Conservation (phyloP, 2,113 vertebrate genomes). For the Protobothrops flavoviridis region DNA sequence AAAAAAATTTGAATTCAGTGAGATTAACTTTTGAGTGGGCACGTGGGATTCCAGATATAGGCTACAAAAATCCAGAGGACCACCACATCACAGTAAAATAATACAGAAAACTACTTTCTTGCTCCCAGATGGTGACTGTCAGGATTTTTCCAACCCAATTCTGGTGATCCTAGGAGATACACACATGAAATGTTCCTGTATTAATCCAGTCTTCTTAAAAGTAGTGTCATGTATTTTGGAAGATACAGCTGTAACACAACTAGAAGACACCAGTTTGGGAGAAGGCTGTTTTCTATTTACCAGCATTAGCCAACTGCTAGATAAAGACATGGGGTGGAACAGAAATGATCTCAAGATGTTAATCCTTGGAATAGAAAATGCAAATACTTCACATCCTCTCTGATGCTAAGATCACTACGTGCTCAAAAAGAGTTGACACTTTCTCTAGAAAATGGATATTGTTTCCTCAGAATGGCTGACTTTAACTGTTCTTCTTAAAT, state of each 20-base stretch:
- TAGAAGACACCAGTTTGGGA: not conserved
- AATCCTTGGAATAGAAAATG: not conserved
- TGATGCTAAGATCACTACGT: not conserved
- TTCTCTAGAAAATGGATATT: not conserved
- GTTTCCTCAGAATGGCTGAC: not conserved
- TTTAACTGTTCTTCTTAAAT: not conserved
- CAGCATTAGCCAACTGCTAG: not conserved
- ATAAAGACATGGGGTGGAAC: not conserved
- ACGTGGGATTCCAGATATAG: not conserved
- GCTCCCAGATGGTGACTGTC: too few species aligned
- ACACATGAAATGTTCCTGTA: not conserved
- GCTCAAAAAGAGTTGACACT: not conserved
- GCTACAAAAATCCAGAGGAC: too few species aligned
- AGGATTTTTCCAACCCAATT: too few species aligned
- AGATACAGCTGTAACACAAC: not conserved
- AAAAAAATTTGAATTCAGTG: not conserved
- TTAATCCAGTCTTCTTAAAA: too few species aligned
- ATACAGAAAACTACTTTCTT: too few species aligned
- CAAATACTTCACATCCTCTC: not conserved
- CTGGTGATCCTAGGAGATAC: too few species aligned
- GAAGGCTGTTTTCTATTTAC: not conserved
- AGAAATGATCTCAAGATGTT: not conserved
- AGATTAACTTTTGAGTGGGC: not conserved
- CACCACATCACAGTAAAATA: too few species aligned
- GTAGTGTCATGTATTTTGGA: too few species aligned